A percentile compares a stretch with the other conserved stretches of the same genome.
Conservation (phyloP, 2,888 invertebrate genomes). For the Lycaena phlaeas region DNA sequence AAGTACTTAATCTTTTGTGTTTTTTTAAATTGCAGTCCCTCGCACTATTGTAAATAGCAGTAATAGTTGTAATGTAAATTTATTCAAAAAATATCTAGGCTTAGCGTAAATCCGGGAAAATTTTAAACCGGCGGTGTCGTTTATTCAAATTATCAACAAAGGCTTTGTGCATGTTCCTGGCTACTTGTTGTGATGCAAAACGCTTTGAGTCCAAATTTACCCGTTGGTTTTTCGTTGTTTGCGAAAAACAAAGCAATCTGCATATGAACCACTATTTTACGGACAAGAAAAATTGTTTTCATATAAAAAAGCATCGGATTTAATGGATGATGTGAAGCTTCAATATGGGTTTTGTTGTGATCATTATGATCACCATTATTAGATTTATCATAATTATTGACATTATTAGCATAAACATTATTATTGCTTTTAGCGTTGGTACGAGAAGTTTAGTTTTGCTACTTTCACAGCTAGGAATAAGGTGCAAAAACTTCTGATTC, state of each 20-base stretch:
- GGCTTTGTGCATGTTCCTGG: slow-evolving; percentile 18
- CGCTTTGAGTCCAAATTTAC: slow-evolving; percentile 20
- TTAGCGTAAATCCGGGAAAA: slow-evolving; percentile 6
- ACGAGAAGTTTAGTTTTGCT: no score
- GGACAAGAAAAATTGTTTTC: slow-evolving; percentile 14
- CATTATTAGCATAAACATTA: no score
- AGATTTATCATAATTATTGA: no score
- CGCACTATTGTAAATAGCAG: no score
- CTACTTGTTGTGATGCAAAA: slow-evolving; percentile 19
- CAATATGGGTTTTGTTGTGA: neutral
- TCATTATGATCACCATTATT: no score
- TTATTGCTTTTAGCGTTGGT: no score
- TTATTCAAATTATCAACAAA: slow-evolving; percentile 19
- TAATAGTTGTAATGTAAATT: neutral
- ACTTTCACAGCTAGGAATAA: no score
- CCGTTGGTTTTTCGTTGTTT: slow-evolving; percentile 18
- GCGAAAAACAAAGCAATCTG: slow-evolving; percentile 19
- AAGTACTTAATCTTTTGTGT: no score
- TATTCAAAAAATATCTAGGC: slow-evolving; percentile 6
- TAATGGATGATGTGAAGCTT: slow-evolving; percentile 12
- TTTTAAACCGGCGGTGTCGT: slow-evolving; percentile 1
- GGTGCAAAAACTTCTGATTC: no score
- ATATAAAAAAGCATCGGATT: slow-evolving; percentile 13
- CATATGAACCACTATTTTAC: slow-evolving; percentile 19
- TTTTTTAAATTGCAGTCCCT: no score